phyloP scores from a whole-genome alignment of 2,797 vertebrate genomes.

The Paguma larvata region DNA sequence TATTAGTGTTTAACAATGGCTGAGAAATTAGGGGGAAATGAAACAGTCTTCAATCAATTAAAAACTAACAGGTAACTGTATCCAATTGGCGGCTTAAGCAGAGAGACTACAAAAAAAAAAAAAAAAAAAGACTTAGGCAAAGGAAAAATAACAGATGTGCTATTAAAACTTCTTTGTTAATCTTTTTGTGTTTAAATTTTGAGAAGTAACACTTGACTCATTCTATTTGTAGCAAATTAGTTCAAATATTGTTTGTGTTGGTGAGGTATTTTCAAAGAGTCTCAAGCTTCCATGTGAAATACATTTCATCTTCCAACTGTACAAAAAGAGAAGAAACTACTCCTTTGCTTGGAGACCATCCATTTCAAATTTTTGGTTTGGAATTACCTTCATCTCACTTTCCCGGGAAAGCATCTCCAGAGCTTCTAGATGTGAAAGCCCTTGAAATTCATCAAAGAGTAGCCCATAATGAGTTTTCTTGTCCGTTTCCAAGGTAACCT shows the following conservation, averaged over 20 bases:
- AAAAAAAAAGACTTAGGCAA: background rate
- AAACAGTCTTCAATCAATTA: conserved; percentile 51
- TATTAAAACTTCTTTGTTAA: conserved; percentile 33
- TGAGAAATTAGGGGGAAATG: conserved; percentile 33
- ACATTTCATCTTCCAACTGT: background rate
- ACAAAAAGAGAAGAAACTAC: conserved; percentile 6
- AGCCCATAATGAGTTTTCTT: conserved; percentile 97
- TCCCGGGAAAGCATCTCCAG: conserved; percentile 97
- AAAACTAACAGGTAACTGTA: conserved; percentile 43
- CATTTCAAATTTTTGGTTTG: background rate
- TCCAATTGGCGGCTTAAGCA: conserved; percentile 44
- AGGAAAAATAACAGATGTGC: conserved; percentile 1
- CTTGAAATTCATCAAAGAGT: conserved; percentile 98
- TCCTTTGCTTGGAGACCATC: background rate
- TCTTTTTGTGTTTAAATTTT: conserved; percentile 25
- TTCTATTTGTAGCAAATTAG: conserved; percentile 16
- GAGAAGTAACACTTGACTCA: conserved; percentile 1
- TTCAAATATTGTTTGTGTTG: conserved; percentile 13
- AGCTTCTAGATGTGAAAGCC: conserved; percentile 97
- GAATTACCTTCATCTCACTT: conserved; percentile 95
- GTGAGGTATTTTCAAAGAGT: background rate
- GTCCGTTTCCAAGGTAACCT: conserved; percentile 89
- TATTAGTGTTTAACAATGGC: background rate
- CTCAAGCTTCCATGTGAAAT: conserved; percentile 1
- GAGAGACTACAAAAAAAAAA: background rate